Percentiles rank a stretch among this genome's conserved stretches.
Evolutionary conservation across 2,797 vertebrate species (phyloP).

Genomic region (Anisognathus igniventris): DNA sequence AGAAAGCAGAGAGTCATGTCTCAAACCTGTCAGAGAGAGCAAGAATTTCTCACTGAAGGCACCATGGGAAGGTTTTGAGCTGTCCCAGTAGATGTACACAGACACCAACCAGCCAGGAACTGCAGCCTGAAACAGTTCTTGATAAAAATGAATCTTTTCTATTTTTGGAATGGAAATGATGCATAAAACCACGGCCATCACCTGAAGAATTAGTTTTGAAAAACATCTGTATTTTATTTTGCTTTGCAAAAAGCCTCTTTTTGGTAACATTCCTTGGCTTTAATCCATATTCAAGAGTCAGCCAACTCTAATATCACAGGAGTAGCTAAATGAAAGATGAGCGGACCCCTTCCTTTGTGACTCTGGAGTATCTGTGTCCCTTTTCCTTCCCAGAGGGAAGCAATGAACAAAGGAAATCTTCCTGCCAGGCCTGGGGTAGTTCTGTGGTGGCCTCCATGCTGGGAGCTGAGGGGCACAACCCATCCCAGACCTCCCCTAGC

Average conservation of each 20-base stretch:
- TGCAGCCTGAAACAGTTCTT: neutral
- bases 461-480: neutral
- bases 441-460: neutral
- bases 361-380: neutral
- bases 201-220: neutral
- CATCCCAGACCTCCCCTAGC: neutral
- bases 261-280: neutral
- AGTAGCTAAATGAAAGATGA: neutral
- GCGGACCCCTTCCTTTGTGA: neutral
- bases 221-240: neutral
- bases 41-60: neutral
- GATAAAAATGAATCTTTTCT: neutral
- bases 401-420: neutral
- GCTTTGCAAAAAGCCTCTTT: neutral
- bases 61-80: neutral
- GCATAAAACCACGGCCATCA: neutral
- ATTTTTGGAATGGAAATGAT: neutral
- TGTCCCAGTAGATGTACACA: neutral
- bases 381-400: neutral
- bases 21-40: neutral
- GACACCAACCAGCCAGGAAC: neutral
- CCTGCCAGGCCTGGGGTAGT: rapidly evolving
- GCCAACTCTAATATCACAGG: neutral
- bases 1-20: neutral
- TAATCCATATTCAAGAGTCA: neutral